Evolutionary conservation across 2,888 invertebrate genomes (phyloP).

Genomic region (Tipula unca): DNA sequence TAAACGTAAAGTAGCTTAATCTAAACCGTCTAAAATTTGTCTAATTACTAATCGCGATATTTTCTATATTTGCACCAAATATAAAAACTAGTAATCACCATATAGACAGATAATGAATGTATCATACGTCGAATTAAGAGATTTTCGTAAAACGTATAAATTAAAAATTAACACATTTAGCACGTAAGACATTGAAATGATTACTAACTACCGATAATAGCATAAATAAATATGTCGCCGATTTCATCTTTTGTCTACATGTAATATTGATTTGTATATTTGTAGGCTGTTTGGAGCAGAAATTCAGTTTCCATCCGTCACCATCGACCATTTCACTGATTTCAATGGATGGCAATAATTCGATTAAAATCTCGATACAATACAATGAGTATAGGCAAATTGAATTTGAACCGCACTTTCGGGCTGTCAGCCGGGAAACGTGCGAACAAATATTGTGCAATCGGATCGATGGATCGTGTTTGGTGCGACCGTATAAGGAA

Average conservation of each 20-base stretch:
- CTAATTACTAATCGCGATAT: background rate
- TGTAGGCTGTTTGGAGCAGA: background rate
- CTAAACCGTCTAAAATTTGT: background rate
- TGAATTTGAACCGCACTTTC: constrained; percentile 38
- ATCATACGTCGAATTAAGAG: background rate
- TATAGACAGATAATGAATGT: background rate
- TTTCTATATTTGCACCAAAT: background rate
- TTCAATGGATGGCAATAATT: background rate
- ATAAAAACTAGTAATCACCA: background rate
- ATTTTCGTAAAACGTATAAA: background rate
- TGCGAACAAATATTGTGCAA: constrained; percentile 35
- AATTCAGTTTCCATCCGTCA: background rate
- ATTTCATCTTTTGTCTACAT: background rate
- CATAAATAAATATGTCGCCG: background rate
- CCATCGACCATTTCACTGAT: background rate
- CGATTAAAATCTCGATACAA: background rate
- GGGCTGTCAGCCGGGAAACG: constrained; percentile 34
- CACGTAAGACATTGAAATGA: background rate
- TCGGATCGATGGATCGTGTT: constrained; percentile 37
- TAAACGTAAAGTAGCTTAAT: background rate
- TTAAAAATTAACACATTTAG: background rate
- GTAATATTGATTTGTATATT: too few species aligned
- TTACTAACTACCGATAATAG: background rate
- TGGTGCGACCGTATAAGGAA: constrained; percentile 39
- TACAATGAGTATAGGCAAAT: constrained; percentile 26